Base-by-base conservation (phyloP, 2,797 vertebrate genomes). In the Sebastes cheni region DNA sequence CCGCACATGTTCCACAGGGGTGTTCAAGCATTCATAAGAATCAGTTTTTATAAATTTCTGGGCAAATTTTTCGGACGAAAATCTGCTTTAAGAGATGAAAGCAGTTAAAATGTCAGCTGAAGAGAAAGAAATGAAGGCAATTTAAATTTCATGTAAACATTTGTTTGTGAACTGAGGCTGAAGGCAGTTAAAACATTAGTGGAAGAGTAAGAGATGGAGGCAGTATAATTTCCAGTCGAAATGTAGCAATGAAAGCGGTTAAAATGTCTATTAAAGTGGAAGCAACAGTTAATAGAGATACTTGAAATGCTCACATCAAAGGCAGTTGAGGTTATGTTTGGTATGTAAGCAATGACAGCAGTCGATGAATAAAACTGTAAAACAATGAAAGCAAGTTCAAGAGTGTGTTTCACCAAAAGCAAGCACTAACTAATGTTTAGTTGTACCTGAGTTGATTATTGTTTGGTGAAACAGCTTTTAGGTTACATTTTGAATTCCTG, bases 71-170 rank as follows among this genome's bases (percentile, higher is more conserved):
- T 1, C 8, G 3, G 18, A 50, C 7, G 8, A 2, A 50, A 50
- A 27, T 27, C 27, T 27, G 27, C 2, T 50, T 50, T 20, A 50
- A 50, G 67, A 14, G 16, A 20, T 55, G 16, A 42, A 75, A 74
- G 30, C 8, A 71, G 27, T 27, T 58, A 11, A 69, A 72, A 54
- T 65, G 62, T 85, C 58, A 76, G 36, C 5, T 27, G 52, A 76
- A 42, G 18, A 29, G 39, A 20, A 67, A 52, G 25, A n/a, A 50
- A 50, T 67, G 1, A 50, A 50, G 11, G 66, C 65, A 30, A 29
- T 29, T 50, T 0, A 22, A 22, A 22, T 29, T 20, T n/a, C 20
- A 5, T 22, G 4, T 18, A 8, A 22, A 29, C 34, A 72, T 64
- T 8, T 4, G 6, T 59, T 72, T 73, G 39, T 16, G 1, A 25